These are phyloP conservation scores for Poeciliopsis paucimaculata DNA, from an alignment of 2,797 vertebrate genomes.

Conservation along the genomic window DNA sequence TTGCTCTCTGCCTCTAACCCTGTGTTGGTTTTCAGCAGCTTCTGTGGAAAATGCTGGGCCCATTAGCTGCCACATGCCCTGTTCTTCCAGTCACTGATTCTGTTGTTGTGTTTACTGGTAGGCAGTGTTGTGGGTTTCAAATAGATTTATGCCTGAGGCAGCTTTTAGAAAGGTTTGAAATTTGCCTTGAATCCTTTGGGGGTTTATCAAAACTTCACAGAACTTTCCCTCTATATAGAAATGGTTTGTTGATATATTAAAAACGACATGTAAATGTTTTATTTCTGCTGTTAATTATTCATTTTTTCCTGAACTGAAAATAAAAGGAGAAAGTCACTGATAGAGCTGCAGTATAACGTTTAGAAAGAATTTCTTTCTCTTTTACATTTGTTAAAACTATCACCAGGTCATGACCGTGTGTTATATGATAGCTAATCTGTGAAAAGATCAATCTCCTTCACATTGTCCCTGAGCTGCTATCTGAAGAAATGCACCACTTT, in stretches of 20 bases:
- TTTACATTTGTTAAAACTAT: too few species aligned
- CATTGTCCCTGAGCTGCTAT: too few species aligned
- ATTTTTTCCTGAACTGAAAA: neutral
- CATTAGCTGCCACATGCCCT: conserved; percentile 8
- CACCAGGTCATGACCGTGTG: too few species aligned
- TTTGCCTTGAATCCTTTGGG: neutral
- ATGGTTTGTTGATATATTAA: neutral
- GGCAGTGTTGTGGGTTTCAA: conserved; percentile 4
- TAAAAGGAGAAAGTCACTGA: neutral
- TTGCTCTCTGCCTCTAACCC: conserved; percentile 8
- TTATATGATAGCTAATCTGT: too few species aligned
- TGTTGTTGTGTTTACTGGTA: conserved; percentile 13
- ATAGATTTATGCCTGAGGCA: conserved; percentile 4
- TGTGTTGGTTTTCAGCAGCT: neutral
- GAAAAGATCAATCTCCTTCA: too few species aligned
- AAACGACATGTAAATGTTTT: neutral
- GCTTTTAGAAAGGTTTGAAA: neutral
- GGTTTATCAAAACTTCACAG: neutral
- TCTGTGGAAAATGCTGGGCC: conserved; percentile 9
- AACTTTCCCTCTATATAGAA: neutral
- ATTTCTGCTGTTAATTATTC: neutral
- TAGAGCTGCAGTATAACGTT: too few species aligned
- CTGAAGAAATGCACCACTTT: too few species aligned
- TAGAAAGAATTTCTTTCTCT: too few species aligned
- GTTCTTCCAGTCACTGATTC: neutral